phyloP scores from a whole-genome alignment of 2,888 invertebrate species.

The Drosophila subsilvestris region DNA sequence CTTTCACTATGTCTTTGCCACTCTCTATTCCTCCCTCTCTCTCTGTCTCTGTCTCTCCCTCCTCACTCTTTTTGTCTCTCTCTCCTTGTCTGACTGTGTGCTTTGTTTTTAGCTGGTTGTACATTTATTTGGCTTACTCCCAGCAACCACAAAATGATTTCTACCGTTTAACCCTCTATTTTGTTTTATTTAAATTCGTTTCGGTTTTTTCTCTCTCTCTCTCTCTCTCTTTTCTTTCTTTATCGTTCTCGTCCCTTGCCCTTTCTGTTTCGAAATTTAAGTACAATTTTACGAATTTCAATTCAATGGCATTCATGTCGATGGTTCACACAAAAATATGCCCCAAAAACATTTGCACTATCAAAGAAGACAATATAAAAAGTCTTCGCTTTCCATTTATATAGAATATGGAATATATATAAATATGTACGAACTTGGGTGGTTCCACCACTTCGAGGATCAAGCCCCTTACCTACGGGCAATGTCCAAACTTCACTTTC shows the following conservation, averaged over 20 bases:
- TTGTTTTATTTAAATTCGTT: constrained; percentile 10
- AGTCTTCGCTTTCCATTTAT: no score
- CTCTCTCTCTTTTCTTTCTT: constrained; percentile 10
- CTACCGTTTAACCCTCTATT: constrained; percentile 1
- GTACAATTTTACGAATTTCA: constrained; percentile 65
- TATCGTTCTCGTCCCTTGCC: constrained; percentile 1
- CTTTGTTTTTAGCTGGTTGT: constrained; percentile 74
- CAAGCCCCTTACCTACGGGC: no score
- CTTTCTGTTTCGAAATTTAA: constrained; percentile 5
- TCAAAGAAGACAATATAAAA: no score
- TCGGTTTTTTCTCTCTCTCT: background rate
- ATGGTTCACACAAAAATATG: no score
- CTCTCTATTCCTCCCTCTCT: background rate
- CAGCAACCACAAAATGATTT: constrained; percentile 67
- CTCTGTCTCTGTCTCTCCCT: background rate
- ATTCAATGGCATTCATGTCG: no score
- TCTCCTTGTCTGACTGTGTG: constrained; percentile 12
- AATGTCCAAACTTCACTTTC: no score
- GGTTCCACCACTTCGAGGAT: no score
- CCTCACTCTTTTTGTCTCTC: constrained; percentile 4
- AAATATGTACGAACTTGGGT: no score
- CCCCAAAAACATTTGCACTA: no score
- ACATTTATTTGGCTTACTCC: constrained; percentile 78
- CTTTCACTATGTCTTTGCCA: background rate
- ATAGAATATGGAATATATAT: no score